Percentiles rank a stretch among this genome's conserved stretches.
Conservation (phyloP, 2,888 invertebrate genomes). For the Lobophora halterata region DNA sequence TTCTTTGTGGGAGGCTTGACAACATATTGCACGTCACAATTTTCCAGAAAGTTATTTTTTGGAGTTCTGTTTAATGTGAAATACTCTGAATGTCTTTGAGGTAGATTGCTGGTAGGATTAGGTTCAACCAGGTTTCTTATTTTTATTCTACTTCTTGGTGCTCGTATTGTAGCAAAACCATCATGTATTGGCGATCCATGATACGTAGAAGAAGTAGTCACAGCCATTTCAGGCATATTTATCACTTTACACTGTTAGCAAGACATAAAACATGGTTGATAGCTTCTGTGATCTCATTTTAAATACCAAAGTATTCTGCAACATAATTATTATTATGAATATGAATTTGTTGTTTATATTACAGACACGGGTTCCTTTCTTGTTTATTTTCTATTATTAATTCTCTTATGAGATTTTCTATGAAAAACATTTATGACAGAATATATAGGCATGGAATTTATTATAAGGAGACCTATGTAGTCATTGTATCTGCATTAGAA, state of each 20-base stretch:
- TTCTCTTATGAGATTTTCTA: conserved; percentile 1
- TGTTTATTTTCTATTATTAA: too few species aligned
- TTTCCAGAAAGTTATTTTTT: conserved; percentile 68
- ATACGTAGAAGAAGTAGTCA: conserved; percentile 68
- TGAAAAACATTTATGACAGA: conserved; percentile 39
- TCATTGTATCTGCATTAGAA: conserved; percentile 14
- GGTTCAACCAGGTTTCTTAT: conserved; percentile 73
- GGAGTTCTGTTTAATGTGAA: conserved; percentile 71
- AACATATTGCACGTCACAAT: conserved; percentile 65
- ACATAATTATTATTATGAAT: not conserved
- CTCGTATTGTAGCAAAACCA: conserved; percentile 92
- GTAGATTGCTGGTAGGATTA: conserved; percentile 63
- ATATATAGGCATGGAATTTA: too few species aligned
- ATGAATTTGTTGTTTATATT: conserved; percentile 8
- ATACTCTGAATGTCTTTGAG: conserved; percentile 76
- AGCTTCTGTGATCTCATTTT: conserved; percentile 19
- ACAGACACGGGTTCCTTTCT: too few species aligned
- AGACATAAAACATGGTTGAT: not conserved
- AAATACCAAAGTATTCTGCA: conserved; percentile 2
- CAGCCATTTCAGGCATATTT: conserved; percentile 57
- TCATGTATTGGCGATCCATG: conserved; percentile 86
- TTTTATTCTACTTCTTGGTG: conserved; percentile 77
- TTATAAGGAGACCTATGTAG: conserved; percentile 10
- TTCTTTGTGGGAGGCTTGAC: conserved; percentile 45
- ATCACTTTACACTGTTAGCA: conserved; percentile 28